Base-by-base conservation (phyloP, 37 sponge, comb jelly and placozoan species). In the Aplysina aerophoba region DNA sequence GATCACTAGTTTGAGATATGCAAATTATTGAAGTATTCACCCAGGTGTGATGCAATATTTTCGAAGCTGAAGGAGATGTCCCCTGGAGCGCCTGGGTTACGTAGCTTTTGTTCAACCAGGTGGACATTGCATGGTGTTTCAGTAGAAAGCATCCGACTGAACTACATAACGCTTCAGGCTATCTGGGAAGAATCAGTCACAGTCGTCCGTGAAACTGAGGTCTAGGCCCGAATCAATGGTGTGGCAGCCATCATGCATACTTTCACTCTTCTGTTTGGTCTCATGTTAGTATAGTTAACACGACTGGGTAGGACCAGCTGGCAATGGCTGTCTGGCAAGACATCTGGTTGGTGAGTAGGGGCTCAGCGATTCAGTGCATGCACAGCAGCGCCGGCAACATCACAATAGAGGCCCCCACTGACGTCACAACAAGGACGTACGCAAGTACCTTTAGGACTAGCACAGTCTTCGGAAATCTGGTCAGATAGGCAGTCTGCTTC, bases 1-100 rank as follows among this genome's bases (percentile, higher is more conserved):
- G 89, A 86, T 33, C 6, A 37, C 31, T n/a, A 80, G 4, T 59
- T 40, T 36, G 88, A 87, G 57, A 81, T 87, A 34, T 20, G 44
- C 25, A 72, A 87, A 39, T 58, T 87, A 37, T 19, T 87, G 13
- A 87, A 87, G 74, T 85, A 20, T 56, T 73, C 85, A 5, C 85
- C 85, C 15, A 8, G 64, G 28, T 75, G 85, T 24, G 85, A n/a
- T n/a, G n/a, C n/a, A n/a, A n/a, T n/a, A n/a, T n/a, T 80, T 53
- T 2, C 36, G 16, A 63, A 64, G 20, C 55, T 86, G 41, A 86
- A 85, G 21, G 64, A 57, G 15, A 57, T 57, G 59, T 57, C 59
- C 59, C 59, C 59, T 57, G 59, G 15, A 57, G 59, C 17, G 59
- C 59, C 59, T 20, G 59, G 59, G 15, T 57, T 57, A 17, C 17